A percentile compares a stretch with the other conserved stretches of the same genome.
phyloP scores from a whole-genome alignment of 1,140 invertebrate genomes.

The Acromyrmex charruanus region DNA sequence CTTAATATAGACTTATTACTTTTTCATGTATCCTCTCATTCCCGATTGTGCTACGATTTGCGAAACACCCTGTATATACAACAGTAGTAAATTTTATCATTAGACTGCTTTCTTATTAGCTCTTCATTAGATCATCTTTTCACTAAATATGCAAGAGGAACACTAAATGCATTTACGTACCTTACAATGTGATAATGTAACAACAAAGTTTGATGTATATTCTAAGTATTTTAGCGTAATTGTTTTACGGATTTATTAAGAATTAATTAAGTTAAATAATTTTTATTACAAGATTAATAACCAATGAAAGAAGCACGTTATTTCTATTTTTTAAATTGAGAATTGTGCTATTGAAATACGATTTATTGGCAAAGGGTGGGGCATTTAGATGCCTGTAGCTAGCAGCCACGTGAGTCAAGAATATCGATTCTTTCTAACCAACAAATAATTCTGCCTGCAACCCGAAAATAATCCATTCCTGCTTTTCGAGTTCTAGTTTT shows the following conservation, averaged over 20 bases:
- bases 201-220: constrained; percentile 5
- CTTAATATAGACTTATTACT: background rate
- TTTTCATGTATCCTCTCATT: too few relatives aligned
- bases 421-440: constrained; percentile 65
- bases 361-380: background rate
- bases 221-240: background rate
- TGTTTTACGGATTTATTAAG: background rate
- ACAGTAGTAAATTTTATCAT: constrained; percentile 1
- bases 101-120: background rate
- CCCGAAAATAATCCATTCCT: constrained; percentile 9
- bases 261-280: background rate
- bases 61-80: too few relatives aligned
- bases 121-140: constrained; percentile 2
- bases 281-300: constrained; percentile 9
- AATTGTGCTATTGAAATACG: background rate
- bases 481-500: background rate
- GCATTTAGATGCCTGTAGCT: background rate
- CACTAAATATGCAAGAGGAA: too few relatives aligned
- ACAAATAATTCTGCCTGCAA: constrained; percentile 52
- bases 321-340: background rate
- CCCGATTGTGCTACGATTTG: too few relatives aligned
- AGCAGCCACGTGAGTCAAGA: background rate
- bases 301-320: background rate
- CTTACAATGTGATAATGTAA: background rate
- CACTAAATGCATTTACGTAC: background rate